Conservation (phyloP, 2,888 invertebrate genomes). For the Pseudococcus viburni region DNA sequence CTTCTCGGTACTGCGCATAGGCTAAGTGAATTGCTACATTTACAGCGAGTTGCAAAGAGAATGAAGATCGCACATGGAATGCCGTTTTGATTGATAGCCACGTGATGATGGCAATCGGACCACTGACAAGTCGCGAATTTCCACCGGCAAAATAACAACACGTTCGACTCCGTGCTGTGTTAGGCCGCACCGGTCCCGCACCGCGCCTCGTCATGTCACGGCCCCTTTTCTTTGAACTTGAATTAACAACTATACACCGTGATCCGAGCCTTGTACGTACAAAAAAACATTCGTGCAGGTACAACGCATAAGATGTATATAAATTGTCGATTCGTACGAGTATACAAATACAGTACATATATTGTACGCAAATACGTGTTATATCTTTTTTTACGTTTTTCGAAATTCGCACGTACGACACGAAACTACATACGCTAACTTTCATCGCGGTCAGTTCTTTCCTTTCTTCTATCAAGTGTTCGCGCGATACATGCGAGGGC, state of each 20-base stretch:
- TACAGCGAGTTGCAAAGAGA: constrained; percentile 19
- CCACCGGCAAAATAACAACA: constrained; percentile 53
- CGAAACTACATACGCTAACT: neutral
- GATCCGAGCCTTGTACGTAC: neutral
- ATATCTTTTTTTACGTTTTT: too few species aligned
- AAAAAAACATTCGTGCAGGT: too few species aligned
- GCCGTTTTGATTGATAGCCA: constrained; percentile 63
- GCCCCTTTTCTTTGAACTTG: neutral
- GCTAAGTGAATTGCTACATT: constrained; percentile 13
- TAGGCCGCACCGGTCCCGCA: neutral
- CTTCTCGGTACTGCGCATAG: neutral
- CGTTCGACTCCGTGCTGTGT: neutral
- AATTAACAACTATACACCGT: neutral
- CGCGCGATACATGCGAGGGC: neutral
- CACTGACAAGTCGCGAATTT: constrained; percentile 59
- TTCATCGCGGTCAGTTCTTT: neutral
- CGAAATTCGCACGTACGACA: too few species aligned
- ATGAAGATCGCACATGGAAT: constrained; percentile 61
- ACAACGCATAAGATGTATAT: too few species aligned
- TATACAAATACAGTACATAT: too few species aligned
- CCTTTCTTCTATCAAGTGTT: neutral
- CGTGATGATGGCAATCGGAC: constrained; percentile 57
- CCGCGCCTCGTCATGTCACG: neutral
- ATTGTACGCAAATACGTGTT: too few species aligned
- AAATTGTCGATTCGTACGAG: too few species aligned